Evolutionary conservation across 2,113 vertebrate species (phyloP), one percentile per base, ranked within the genome.

Genomic region (Gambusia holbrooki): DNA sequence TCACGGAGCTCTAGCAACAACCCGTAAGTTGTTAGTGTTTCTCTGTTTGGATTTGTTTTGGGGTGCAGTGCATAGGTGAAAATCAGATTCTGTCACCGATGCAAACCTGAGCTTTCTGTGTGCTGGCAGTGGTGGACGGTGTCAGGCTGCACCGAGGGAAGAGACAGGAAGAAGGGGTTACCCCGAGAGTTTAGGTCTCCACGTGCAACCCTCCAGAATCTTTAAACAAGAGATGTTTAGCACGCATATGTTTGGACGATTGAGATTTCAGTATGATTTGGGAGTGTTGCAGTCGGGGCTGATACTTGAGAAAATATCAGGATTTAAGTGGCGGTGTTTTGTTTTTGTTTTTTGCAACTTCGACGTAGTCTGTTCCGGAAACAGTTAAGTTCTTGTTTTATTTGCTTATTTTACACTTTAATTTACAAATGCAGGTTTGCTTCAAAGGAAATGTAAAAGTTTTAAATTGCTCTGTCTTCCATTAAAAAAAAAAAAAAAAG

Each of bases 1-100:
- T 37, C 81, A 54, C 65, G 94, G 93, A 92, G 94, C 93, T 93
- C 87, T 92, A 70, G 89, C 92, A 88, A 91, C 93, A 90, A 79
- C 86, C 86, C 93, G 95, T 95, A 95, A 95, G 95, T 95, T 93
- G 51, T 82, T 78, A 4, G 54, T 68, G 58, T 37, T 15, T 3
- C 2, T 6, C 71, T 29, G 19, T 82, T 66, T 42, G 62, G 28
- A 66, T 71, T 67, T 12, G 62, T 66, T 45, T 60, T 63, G 10
- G 19, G 27, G 60, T 45, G 66, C n/a, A 71, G 17, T 42, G 0
- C 30, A 40, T 48, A 28, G 25, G 8, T 54, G 42, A 32, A 45
- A 69, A 61, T 58, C 78, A 61, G 63, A 61, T 4, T 25, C 65
- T 67, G 37, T 72, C 60, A 58, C 14, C 17, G 80, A 73, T 73